Base-by-base conservation (phyloP, 2,797 vertebrate species). In the Sebastes elongatus region DNA sequence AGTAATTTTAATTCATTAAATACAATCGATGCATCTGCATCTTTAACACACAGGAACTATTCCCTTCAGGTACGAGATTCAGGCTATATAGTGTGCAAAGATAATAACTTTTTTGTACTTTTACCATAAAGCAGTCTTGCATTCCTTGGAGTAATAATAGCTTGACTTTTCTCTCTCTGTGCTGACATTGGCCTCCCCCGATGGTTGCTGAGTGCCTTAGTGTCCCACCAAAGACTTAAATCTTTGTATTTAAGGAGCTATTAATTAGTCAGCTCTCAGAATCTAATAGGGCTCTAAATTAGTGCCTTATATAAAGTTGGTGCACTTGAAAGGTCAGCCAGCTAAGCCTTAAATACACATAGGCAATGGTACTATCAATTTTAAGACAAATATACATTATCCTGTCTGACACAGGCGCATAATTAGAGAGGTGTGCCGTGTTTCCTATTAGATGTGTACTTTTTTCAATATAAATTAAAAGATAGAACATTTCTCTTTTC, bases 271-370 rank as follows among this genome's bases (percentile, higher is more conserved):
- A 62, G 64, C 59, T 81, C 60, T 82, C 75, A 67, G 52, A 84
- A 84, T 63, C 71, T 81, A 90, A 87, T 84, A 80, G 72, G 74
- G 86, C 86, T 89, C 66, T 91, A 86, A 93, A 93, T 93, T 82
- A 80, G 70, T 75, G 79, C 71, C 83, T 90, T 89, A 80, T 76
- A 67, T 63, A 71, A 66, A 70, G 74, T 76, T 78, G 68, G 35
- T 85, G 60, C 71, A 38, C 78, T 87, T 85, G 33, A 89, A 94
- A 92, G 78, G 86, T 89, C 82, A 87, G 18, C 23, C 52, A 76
- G 79, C 56, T 59, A 55, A 84, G 78, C 14, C 59, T 79, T 83
- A 67, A 81, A 88, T 75, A 82, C 64, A 82, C 71, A 71, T 4
- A 66, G 65, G 71, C 74, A 64, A 62, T 73, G 49, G n/a, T 59